These are phyloP conservation scores for Dromococcyx pavoninus DNA, from an alignment of 2,797 vertebrate species.

Conservation along the genomic window DNA sequence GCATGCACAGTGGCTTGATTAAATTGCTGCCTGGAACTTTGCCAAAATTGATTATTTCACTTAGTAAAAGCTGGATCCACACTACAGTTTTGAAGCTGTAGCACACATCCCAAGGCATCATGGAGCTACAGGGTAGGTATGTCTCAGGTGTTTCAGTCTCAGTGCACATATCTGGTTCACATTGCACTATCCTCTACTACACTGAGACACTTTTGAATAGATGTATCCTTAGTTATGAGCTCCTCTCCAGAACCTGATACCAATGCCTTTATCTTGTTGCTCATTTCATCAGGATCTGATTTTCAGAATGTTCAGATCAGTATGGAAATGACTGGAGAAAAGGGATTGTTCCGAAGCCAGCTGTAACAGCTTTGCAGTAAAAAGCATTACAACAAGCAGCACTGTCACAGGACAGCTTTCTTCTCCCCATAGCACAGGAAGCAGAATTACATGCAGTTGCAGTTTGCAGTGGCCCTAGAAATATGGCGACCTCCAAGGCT, in stretches of 20 bases:
- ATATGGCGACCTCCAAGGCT: not conserved
- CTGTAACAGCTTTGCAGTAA: not conserved
- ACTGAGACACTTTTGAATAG: not conserved
- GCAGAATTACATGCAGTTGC: not conserved
- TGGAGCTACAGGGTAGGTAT: not conserved
- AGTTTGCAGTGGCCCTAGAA: not conserved
- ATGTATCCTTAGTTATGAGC: not conserved
- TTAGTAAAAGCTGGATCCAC: not conserved
- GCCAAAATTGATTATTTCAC: conserved; percentile 40
- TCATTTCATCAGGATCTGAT: not conserved
- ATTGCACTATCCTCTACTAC: not conserved
- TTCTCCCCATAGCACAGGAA: not conserved
- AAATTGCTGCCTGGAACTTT: conserved; percentile 41
- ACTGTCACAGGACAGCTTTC: not conserved
- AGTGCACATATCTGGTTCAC: not conserved
- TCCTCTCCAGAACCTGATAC: not conserved
- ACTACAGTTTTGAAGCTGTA: not conserved
- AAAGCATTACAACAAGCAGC: not conserved
- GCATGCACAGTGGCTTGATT: not conserved
- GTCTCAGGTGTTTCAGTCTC: not conserved
- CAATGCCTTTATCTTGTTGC: not conserved
- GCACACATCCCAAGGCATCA: not conserved
- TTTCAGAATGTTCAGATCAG: not conserved
- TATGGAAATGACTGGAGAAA: not conserved
- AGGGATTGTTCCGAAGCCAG: not conserved